Base-by-base conservation (phyloP, 2,888 invertebrate species). In the Bhutanitis thaidina region DNA sequence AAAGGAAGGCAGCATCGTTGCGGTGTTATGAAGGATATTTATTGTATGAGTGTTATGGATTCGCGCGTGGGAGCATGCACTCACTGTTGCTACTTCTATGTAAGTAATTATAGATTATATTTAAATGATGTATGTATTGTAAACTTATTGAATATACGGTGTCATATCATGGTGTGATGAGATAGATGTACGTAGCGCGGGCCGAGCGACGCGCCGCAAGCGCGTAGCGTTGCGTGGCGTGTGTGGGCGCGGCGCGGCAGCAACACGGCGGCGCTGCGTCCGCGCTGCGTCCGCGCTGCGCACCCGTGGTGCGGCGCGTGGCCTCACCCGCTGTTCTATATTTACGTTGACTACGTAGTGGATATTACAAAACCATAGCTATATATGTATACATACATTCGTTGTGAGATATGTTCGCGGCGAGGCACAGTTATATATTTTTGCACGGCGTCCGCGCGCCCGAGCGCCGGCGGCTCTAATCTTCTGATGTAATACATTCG, bases 101-200 rank as follows among this genome's bases (percentile, higher is more conserved):
- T 51, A 51, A 46, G 14, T 51, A 51, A 41, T 51, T 36, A 46
- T 35, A 36, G 30, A 45, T 39, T 34, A 27, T 50, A 44, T 50
- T 29, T 51, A 36, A 45, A 40, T 39, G 38, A 53, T 56, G 46
- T 52, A 54, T 59, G 60, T 60, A 51, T 20, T 62, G 62, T 59
- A 62, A 62, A 65, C 53, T 62, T 60, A 56, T 57, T 57, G 60
- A 69, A 49, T 49, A 67, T 67, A 77, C 77, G 71, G 69, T 75
- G 73, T 83, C 85, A 85, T 85, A 85, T 86, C 84, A 85, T 73
- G 72, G 74, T 81, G 85, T 83, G 81, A 81, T 77, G 71, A 65
- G 67, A 68, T 62, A 64, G 57, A 53, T 57, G 55, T 54, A 59
- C 39, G 56, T 49, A 45, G 48, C 53, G 51, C n/a, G 16, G 44